Evolutionary conservation across 1,140 invertebrate species (phyloP), one percentile per base, ranked within the genome.

Genomic region (Spodoptera litura): DNA sequence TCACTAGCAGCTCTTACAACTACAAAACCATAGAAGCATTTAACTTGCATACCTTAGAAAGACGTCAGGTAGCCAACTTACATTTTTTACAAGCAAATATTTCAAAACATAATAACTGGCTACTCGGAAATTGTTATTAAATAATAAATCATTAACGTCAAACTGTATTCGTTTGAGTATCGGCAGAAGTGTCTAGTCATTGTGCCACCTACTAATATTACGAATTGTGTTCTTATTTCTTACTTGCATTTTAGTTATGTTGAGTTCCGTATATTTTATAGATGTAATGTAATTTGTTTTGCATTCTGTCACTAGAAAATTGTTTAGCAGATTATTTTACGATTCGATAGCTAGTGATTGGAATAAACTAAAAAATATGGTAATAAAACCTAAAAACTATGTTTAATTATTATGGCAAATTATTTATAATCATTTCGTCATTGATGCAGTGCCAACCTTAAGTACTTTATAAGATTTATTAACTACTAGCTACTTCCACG

Each of bases 101-200:
- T 75, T 51, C 12, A 53, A 53, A 64, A 35, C 52, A 64, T 27
- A 59, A 59, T 75, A 53, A 59, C 59, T 62, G 38, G 38, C 38
- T 44, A 44, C 38, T 27, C 20, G 31, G n/a, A 59, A 62, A 64
- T 51, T 62, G 9, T 25, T 62, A 53, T 64, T 38, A 64, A 35
- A 75, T 75, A 53, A 75, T 75, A 64, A 75, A 75, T 75, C 73
- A 75, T 75, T 75, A 75, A 59, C 51, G 73, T 75, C 73, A 64
- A n/a, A 52, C 35, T 75, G 44, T 20, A 51, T 74, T 58, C 11
- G 49, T 75, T 53, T 15, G 73, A 49, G 59, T 64, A 73, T 59
- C 35, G 4, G 59, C 59, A 75, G 73, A 64, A 62, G 8, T 75
- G 73, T 35, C 27, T 38, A 64, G 49, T 75, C 73, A 75, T 75